A percentile compares a stretch with the other conserved stretches of the same genome.
phyloP scores from a whole-genome alignment of 2,797 vertebrate genomes.

The Eupleurogrammus muticus region DNA sequence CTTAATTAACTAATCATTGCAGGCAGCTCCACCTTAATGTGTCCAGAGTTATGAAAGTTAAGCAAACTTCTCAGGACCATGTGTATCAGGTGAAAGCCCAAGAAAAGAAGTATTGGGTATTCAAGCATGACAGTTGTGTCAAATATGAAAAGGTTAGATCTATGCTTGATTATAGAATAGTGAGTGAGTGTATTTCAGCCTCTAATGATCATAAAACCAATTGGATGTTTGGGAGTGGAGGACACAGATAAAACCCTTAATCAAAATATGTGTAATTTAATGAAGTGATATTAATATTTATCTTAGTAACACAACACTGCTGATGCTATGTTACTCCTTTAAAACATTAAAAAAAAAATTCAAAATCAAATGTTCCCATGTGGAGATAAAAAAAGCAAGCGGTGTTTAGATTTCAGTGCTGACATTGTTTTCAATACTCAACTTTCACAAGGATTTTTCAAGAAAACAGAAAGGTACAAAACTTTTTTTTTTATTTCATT shows the following conservation, averaged over 20 bases:
- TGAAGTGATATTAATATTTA: background rate
- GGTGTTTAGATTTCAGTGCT: background rate
- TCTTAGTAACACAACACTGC: background rate
- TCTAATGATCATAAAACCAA: background rate
- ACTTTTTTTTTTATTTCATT: conserved; percentile 76
- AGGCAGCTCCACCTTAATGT: background rate
- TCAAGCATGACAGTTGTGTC: background rate
- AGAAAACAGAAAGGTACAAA: conserved; percentile 67
- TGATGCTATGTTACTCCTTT: background rate
- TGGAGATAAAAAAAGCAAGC: background rate
- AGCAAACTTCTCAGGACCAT: background rate
- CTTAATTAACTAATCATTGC: no score
- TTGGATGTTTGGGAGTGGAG: background rate
- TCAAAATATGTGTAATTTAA: background rate
- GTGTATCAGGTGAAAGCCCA: background rate
- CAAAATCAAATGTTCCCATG: background rate
- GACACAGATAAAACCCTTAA: background rate
- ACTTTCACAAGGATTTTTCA: background rate
- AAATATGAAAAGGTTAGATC: background rate
- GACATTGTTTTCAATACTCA: background rate
- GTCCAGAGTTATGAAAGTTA: background rate
- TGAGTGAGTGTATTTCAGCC: background rate
- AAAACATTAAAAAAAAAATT: background rate
- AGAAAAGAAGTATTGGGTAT: background rate
- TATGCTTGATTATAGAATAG: background rate